Evolutionary conservation across 2,888 invertebrate genomes (phyloP).

Genomic region (Macrostomum cliftonense): DNA sequence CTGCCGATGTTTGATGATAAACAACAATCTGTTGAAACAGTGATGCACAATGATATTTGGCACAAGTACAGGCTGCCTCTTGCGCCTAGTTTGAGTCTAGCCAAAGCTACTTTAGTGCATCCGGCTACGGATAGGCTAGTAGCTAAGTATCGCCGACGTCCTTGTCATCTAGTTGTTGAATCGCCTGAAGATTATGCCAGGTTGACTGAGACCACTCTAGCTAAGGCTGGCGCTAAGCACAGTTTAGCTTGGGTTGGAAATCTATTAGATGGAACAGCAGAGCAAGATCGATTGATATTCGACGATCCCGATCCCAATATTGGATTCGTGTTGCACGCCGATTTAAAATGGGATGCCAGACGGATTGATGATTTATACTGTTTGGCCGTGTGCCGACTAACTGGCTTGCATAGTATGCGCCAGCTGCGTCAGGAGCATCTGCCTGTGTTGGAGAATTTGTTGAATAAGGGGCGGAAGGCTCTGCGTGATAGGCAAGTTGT

Average conservation of each 20-base stretch:
- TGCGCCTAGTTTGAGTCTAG: constrained; percentile 36
- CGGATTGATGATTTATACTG: constrained; percentile 59
- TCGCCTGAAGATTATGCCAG: constrained; percentile 60
- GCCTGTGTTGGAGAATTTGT: constrained; percentile 60
- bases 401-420: constrained; percentile 59
- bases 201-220: constrained; percentile 57
- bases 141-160: constrained; percentile 59
- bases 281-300: constrained; percentile 64
- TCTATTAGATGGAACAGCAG: constrained; percentile 72
- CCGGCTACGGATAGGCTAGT: constrained; percentile 84
- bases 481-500: constrained; percentile 15
- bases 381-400: constrained; percentile 53
- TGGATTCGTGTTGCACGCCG: constrained; percentile 74
- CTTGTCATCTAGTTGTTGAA: constrained; percentile 58
- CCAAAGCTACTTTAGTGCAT: constrained; percentile 70
- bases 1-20: background rate
- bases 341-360: constrained; percentile 82
- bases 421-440: constrained; percentile 61
- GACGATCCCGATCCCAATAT: constrained; percentile 56
- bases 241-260: constrained; percentile 69
- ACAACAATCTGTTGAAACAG: background rate
- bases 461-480: constrained; percentile 51
- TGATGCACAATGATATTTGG: constrained; percentile 11
- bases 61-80: constrained; percentile 1
- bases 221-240: constrained; percentile 30